Conservation (phyloP, 1,140 invertebrate genomes). For the Anoplophora glabripennis region DNA sequence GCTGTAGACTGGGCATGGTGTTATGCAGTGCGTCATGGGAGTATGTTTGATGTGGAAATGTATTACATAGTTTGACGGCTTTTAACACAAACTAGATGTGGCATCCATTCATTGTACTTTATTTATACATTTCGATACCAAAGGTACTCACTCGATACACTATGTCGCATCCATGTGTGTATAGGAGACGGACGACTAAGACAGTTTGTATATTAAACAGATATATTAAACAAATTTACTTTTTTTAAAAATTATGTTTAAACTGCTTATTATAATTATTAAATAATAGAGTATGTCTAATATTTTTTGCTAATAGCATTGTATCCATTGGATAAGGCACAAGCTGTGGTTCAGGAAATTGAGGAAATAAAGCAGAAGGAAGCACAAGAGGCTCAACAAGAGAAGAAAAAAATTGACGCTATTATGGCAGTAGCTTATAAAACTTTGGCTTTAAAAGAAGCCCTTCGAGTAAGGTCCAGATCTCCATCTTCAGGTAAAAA, state of each 20-base stretch:
- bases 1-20: too few relatives aligned
- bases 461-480: background rate
- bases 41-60: too few relatives aligned
- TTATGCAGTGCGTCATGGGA: too few relatives aligned
- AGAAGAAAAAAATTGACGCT: background rate
- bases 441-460: background rate
- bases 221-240: background rate
- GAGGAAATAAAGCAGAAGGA: conserved; percentile 40
- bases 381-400: conserved; percentile 3
- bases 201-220: background rate
- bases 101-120: too few relatives aligned
- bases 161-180: background rate
- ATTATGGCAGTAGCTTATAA: conserved; percentile 1
- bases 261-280: background rate
- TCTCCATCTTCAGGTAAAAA: background rate
- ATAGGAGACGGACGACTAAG: background rate
- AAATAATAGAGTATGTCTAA: background rate
- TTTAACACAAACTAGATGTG: too few relatives aligned
- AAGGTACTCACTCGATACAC: background rate
- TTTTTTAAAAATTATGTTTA: background rate
- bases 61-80: too few relatives aligned
- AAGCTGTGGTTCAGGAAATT: conserved; percentile 40
- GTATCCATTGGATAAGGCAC: conserved; percentile 36
- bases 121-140: too few relatives aligned
- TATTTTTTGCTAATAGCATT: conserved; percentile 14